Evolutionary conservation across 2,113 vertebrate species (phyloP), one percentile per base, ranked within the genome.

Genomic region (Lipophrys pholis): DNA sequence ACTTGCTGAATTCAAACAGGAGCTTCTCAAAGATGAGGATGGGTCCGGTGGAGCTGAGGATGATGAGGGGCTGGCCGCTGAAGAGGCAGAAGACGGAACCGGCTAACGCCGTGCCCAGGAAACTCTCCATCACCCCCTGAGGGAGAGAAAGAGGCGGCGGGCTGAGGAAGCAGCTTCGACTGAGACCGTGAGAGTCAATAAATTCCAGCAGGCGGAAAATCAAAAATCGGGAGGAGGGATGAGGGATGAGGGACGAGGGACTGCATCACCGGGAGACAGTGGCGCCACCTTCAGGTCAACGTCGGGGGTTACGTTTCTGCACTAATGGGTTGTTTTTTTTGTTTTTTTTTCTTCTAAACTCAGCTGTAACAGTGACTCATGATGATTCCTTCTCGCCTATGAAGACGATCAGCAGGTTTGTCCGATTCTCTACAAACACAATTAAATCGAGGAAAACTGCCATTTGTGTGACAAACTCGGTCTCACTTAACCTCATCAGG

Each of bases 21-120:
- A 99, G 96, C 81, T 99, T 99, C 87, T 99, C 98, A 0, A 99
- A 99, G 94, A 99, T 96, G 89, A 99, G 97, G 85, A 99, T 99
- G 86, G 98, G 98, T 8, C 98, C 97, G 0, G 98, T 99, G 89
- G 97, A 99, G 93, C 98, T 99, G 85, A 99, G 96, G 87, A 99
- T 99, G 92, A 99, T 99, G 90, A 99, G 97, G 0, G 98, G 97
- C 84, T 99, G 98, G 67, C 98, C 98, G 0, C 95, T 86, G 5
- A 99, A 96, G 79, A 98, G 82, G 80, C 97, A 99, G 87, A 98
- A 99, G 64, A 97, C 88, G 5, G 95, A 90, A 5, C 97, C 98
- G 0, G 97, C 94, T 88, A 99, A 93, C 1, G 97, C 96, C 0
- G 97, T 99, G 15, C 98, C 97, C 5, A 99, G 93, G 76, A 99